phyloP scores from a whole-genome alignment of 2,888 invertebrate genomes.

The Formica aserva region DNA sequence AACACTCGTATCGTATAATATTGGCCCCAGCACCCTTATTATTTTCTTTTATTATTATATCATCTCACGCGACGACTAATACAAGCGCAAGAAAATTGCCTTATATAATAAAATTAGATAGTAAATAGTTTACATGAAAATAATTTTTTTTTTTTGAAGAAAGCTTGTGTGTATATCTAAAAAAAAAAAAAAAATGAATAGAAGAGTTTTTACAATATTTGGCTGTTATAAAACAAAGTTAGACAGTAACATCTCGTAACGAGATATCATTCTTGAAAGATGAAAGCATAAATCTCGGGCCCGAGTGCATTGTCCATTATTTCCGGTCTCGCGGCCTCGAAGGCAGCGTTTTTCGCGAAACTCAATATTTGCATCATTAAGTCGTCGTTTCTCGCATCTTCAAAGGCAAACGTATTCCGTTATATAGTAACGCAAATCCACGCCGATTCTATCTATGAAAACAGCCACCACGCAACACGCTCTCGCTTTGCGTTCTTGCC shows the following conservation, averaged over 20 bases:
- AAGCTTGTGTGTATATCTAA: background rate
- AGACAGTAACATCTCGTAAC: background rate
- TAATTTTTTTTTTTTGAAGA: background rate
- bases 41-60: constrained; percentile 68
- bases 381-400: constrained; percentile 37
- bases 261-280: background rate
- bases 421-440: constrained; percentile 58
- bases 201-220: background rate
- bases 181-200: background rate
- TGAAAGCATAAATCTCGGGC: constrained; percentile 17
- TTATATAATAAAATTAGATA: constrained; percentile 12
- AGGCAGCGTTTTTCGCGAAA: constrained; percentile 27
- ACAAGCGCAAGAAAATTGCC: constrained; percentile 26
- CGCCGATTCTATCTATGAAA: constrained; percentile 59
- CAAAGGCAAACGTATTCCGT: constrained; percentile 48
- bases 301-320: constrained; percentile 20
- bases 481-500: constrained; percentile 17
- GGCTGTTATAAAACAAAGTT: background rate
- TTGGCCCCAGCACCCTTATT: constrained; percentile 83
- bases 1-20: constrained; percentile 77
- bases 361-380: constrained; percentile 36
- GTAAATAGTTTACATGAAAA: background rate
- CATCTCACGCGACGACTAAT: constrained; percentile 52
- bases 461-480: constrained; percentile 43
- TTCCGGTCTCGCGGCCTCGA: constrained; percentile 22